Evolutionary conservation across 2,113 vertebrate species (phyloP).

Genomic region (Crotalus horridus): DNA sequence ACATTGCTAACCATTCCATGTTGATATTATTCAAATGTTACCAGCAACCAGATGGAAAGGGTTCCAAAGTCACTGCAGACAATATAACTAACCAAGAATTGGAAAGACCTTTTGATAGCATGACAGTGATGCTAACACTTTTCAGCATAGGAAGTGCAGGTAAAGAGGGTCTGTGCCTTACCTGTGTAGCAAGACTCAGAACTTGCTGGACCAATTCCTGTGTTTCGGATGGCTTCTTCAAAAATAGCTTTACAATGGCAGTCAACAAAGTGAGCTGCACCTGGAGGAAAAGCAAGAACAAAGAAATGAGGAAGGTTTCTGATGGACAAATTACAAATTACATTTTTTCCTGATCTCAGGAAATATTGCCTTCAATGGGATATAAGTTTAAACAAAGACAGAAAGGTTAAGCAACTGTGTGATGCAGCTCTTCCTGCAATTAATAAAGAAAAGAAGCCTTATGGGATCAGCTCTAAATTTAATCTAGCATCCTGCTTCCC

Average conservation of each 20-base stretch:
- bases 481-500: background rate
- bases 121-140: background rate
- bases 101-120: background rate
- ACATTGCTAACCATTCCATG: background rate
- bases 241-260: conserved; percentile 89
- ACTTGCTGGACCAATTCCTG: conserved; percentile 92
- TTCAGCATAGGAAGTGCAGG: background rate
- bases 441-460: background rate
- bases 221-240: conserved; percentile 91
- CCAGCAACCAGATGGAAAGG: background rate
- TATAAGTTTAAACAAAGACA: background rate
- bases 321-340: background rate
- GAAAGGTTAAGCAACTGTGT: background rate
- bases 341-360: background rate
- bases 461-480: background rate
- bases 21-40: background rate
- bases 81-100: background rate
- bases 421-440: background rate
- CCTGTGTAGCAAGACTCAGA: conserved; percentile 94
- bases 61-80: background rate
- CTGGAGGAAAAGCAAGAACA: conserved; percentile 53
- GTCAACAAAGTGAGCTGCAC: conserved; percentile 89
- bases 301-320: background rate
- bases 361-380: background rate
- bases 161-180: conserved; percentile 54